Percentiles rank a stretch among this genome's conserved stretches.
These are phyloP conservation scores for Drosophila affinis DNA, from an alignment of 2,888 invertebrate genomes.

Conservation along the genomic window DNA sequence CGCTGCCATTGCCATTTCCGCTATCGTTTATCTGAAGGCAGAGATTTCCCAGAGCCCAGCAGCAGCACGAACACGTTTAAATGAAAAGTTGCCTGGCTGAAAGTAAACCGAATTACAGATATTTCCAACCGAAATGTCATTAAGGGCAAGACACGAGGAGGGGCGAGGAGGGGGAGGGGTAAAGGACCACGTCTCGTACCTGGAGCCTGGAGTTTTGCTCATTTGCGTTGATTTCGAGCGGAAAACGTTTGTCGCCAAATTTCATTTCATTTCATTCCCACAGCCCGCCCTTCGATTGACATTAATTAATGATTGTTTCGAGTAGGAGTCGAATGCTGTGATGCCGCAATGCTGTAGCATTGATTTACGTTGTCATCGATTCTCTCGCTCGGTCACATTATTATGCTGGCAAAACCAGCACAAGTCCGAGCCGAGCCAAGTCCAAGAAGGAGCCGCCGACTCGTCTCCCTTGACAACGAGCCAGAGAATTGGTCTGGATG, in stretches of 20 bases:
- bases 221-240: slow-evolving; percentile 74
- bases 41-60: slow-evolving; percentile 18
- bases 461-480: slow-evolving; percentile 37
- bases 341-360: slow-evolving; percentile 50
- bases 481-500: slow-evolving; percentile 53
- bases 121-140: slow-evolving; percentile 17
- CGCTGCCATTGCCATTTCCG: slow-evolving; percentile 50
- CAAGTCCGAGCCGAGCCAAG: slow-evolving; percentile 29
- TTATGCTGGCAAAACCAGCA: slow-evolving; percentile 65
- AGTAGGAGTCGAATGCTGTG: slow-evolving; percentile 53
- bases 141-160: slow-evolving; percentile 5
- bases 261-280: slow-evolving; percentile 47
- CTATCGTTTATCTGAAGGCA: slow-evolving; percentile 15
- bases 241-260: slow-evolving; percentile 77
- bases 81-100: slow-evolving; percentile 43
- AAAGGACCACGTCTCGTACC: slow-evolving; percentile 22
- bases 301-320: slow-evolving; percentile 79
- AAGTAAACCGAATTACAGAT: slow-evolving; percentile 36
- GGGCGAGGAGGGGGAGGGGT: slow-evolving; percentile 10
- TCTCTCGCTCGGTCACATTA: slow-evolving; percentile 62
- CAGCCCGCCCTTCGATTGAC: slow-evolving; percentile 62
- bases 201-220: slow-evolving; percentile 47
- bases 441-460: slow-evolving; percentile 23
- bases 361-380: slow-evolving; percentile 69
- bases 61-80: slow-evolving; percentile 24